These are phyloP conservation scores for Catajapyx aquilonaris DNA, from an alignment of 1,140 invertebrate genomes.

Conservation along the genomic window DNA sequence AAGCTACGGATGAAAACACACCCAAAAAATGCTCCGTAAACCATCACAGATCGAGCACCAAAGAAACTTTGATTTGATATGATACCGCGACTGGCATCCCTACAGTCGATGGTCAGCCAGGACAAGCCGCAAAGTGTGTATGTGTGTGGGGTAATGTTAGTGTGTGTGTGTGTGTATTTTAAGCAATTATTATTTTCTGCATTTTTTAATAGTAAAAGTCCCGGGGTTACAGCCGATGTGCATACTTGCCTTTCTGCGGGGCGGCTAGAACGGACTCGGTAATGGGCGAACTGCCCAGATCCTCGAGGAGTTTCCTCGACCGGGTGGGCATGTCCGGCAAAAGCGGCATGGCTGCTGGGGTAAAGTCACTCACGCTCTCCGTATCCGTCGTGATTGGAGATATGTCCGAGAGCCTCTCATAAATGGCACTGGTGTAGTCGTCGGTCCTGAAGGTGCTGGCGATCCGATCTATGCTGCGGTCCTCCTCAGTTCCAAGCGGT, in stretches of 20 bases:
- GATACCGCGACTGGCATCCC: too few species aligned
- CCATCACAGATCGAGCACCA: too few species aligned
- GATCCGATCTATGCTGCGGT: constrained; percentile 27
- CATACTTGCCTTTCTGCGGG: constrained; percentile 21
- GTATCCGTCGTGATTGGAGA: constrained; percentile 21
- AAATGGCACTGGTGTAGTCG: constrained; percentile 21
- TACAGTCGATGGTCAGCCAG: too few species aligned
- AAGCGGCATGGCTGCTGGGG: constrained; percentile 37
- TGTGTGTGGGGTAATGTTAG: too few species aligned
- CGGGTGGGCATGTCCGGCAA: constrained; percentile 36
- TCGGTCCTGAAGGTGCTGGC: constrained; percentile 28
- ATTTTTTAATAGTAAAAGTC: too few species aligned
- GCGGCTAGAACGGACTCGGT: constrained; percentile 16
- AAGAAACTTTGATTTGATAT: too few species aligned
- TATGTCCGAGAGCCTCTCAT: constrained; percentile 23
- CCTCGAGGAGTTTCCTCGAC: constrained; percentile 34
- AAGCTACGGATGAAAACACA: too few species aligned
- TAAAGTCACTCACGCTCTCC: constrained; percentile 23
- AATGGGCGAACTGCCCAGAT: constrained; percentile 32
- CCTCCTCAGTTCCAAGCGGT: constrained; percentile 21
- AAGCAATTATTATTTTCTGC: too few species aligned
- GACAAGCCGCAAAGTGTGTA: too few species aligned
- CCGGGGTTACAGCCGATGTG: constrained; percentile 10
- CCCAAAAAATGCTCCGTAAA: too few species aligned
- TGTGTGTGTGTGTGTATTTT: too few species aligned